A percentile compares a stretch with the other conserved stretches of the same genome.
phyloP scores from a whole-genome alignment of 1,140 invertebrate species.

The Drosophila oshimai region DNA sequence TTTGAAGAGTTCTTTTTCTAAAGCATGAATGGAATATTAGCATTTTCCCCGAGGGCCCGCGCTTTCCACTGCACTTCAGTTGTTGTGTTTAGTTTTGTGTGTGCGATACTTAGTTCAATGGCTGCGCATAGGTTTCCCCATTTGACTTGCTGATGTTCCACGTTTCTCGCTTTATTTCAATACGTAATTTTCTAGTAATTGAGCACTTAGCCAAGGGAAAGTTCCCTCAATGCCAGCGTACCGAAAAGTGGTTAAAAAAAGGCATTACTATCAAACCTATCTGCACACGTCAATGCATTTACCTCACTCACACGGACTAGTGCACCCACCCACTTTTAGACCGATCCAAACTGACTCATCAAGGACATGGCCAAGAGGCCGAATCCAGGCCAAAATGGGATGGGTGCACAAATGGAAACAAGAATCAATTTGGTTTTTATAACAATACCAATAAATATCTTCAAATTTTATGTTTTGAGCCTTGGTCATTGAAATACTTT shows the following conservation, averaged over 20 bases:
- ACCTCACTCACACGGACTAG: conserved; percentile 16
- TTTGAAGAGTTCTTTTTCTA: background rate
- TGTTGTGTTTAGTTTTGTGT: too few relatives aligned
- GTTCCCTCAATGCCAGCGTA: conserved; percentile 20
- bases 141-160: conserved; percentile 64
- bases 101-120: conserved; percentile 35
- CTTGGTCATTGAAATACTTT: too few relatives aligned
- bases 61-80: conserved; percentile 24
- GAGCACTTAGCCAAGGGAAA: conserved; percentile 53
- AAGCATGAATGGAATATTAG: conserved; percentile 55
- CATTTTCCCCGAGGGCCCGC: conserved; percentile 12
- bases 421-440: background rate
- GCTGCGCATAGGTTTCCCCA: conserved; percentile 30
- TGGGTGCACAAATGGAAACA: conserved; percentile 7
- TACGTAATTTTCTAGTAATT: conserved; percentile 61
- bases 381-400: conserved; percentile 26
- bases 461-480: too few relatives aligned
- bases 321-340: conserved; percentile 13
- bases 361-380: conserved; percentile 30
- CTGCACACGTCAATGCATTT: conserved; percentile 28
- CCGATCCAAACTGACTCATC: conserved; percentile 33
- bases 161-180: conserved; percentile 34
- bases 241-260: background rate
- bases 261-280: conserved; percentile 9
- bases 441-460: too few relatives aligned